These are phyloP conservation scores for Congeria kusceri DNA, from an alignment of 2,888 invertebrate genomes.

Conservation along the genomic window DNA sequence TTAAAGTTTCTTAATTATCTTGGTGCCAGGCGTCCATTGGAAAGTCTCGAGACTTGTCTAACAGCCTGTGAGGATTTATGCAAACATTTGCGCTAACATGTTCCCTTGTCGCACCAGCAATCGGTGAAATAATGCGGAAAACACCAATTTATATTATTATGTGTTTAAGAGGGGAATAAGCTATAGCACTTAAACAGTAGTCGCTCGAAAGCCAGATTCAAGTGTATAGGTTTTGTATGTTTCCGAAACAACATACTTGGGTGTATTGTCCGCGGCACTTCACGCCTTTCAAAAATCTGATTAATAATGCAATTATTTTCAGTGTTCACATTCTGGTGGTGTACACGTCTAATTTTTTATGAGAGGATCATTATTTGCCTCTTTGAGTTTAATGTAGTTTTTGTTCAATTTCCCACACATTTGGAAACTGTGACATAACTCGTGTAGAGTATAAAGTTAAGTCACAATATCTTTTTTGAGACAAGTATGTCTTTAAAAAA, in stretches of 20 bases:
- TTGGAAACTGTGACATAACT: conserved; percentile 1
- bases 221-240: conserved; percentile 51
- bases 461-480: too few species aligned
- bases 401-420: conserved; percentile 25
- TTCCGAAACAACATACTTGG: conserved; percentile 55
- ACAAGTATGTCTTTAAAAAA: too few species aligned
- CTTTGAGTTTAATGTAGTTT: conserved; percentile 11
- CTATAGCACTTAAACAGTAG: conserved; percentile 55
- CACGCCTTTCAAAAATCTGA: conserved; percentile 48
- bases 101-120: conserved; percentile 4
- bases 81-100: conserved; percentile 4
- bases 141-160: conserved; percentile 57
- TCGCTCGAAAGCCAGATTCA: conserved; percentile 51
- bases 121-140: conserved; percentile 45
- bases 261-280: conserved; percentile 53
- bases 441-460: not conserved
- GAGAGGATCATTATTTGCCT: conserved; percentile 18
- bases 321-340: not conserved
- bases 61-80: conserved; percentile 8
- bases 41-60: not conserved
- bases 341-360: too few species aligned
- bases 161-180: conserved; percentile 36
- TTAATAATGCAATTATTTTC: conserved; percentile 41
- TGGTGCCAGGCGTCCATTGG: conserved; percentile 31
- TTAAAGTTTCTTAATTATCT: conserved; percentile 37